Evolutionary conservation across 2,888 invertebrate species (phyloP).

Genomic region (Syritta pipiens): DNA sequence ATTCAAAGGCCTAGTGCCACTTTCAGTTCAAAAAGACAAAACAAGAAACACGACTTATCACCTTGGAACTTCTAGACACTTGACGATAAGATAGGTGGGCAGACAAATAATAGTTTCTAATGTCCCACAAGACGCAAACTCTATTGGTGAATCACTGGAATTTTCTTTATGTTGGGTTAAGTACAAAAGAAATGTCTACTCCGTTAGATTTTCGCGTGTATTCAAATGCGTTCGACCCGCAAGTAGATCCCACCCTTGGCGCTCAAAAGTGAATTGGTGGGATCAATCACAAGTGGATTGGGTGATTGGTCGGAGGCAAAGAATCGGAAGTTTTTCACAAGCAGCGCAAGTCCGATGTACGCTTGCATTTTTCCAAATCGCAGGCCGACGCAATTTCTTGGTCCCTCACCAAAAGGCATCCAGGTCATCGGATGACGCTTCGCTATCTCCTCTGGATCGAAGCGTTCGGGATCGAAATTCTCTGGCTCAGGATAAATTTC

Average conservation of each 20-base stretch:
- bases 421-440: conserved; percentile 78
- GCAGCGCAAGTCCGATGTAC: conserved; percentile 5
- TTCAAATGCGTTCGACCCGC: conserved; percentile 36
- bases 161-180: too few relatives aligned
- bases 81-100: too few relatives aligned
- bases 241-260: conserved; percentile 68
- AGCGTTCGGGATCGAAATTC: conserved; percentile 82
- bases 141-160: too few relatives aligned
- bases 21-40: too few relatives aligned
- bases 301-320: conserved; percentile 40
- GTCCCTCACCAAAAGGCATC: conserved; percentile 77
- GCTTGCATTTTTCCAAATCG: conserved; percentile 64
- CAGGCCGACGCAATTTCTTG: conserved; percentile 76
- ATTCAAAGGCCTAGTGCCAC: too few relatives aligned
- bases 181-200: too few relatives aligned
- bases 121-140: too few relatives aligned
- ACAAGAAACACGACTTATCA: too few relatives aligned
- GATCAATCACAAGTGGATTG: conserved; percentile 44
- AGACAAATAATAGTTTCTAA: too few relatives aligned
- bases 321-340: conserved; percentile 38
- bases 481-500: conserved; percentile 81
- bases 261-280: conserved; percentile 9
- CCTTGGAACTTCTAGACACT: too few relatives aligned
- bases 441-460: conserved; percentile 80
- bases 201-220: background rate